phyloP scores from a whole-genome alignment of 2,113 vertebrate genomes.

The Chroicocephalus ridibundus region DNA sequence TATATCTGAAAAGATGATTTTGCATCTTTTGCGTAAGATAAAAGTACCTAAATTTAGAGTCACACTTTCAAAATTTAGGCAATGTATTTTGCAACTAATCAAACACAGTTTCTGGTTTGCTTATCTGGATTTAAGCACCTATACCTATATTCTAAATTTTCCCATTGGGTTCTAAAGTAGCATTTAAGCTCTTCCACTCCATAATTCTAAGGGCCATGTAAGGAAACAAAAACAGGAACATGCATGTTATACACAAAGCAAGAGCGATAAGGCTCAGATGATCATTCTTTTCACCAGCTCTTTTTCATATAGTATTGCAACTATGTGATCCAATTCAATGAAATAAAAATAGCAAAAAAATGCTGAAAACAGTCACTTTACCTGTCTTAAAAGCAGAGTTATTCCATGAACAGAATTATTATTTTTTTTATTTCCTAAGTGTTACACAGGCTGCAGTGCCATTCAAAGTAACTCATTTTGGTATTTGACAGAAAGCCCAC shows the following conservation, averaged over 20 bases:
- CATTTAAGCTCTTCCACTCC: neutral
- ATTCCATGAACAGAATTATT: neutral
- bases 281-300: neutral
- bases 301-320: neutral
- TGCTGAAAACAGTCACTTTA: neutral
- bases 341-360: neutral
- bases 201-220: neutral
- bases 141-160: neutral
- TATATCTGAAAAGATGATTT: neutral
- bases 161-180: neutral
- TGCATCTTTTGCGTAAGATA: neutral
- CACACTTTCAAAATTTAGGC: neutral
- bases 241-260: neutral
- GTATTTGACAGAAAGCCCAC: accelerated
- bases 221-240: neutral
- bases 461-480: neutral
- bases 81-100: neutral
- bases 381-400: neutral
- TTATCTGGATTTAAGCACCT: neutral
- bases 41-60: neutral
- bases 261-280: neutral
- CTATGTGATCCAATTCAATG: neutral
- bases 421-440: neutral
- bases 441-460: neutral
- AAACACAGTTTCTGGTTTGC: neutral